phyloP scores from a whole-genome alignment of 1,140 invertebrate genomes.

The Uloborus diversus region DNA sequence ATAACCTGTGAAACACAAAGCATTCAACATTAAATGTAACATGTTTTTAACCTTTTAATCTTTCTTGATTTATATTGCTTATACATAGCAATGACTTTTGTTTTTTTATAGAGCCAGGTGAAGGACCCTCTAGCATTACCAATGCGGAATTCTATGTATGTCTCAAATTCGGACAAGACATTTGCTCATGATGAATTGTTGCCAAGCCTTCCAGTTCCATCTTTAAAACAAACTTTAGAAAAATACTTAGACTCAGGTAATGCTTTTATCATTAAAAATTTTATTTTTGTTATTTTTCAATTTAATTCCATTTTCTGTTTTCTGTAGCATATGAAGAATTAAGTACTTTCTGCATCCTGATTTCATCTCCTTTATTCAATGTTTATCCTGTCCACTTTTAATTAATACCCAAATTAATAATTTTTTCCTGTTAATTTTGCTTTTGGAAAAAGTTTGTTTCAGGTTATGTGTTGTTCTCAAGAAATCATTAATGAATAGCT shows the following conservation, averaged over 20 bases:
- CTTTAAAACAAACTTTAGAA: slow-evolving; percentile 63
- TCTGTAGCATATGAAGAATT: background rate
- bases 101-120: no score
- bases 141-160: slow-evolving; percentile 31
- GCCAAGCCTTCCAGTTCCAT: slow-evolving; percentile 58
- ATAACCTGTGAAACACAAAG: no score
- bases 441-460: no score
- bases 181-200: slow-evolving; percentile 59
- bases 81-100: no score
- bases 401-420: background rate
- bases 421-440: no score
- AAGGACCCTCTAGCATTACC: background rate
- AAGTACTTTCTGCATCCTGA: background rate
- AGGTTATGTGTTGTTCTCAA: no score
- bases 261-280: background rate
- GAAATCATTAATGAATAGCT: no score
- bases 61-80: no score
- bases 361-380: background rate
- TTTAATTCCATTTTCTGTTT: background rate
- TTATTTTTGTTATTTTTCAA: background rate
- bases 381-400: background rate
- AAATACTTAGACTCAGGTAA: slow-evolving; percentile 66
- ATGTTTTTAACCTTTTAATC: no score
- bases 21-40: no score
- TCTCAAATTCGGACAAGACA: slow-evolving; percentile 52